Conservation (phyloP, 2,888 invertebrate species). For the Omphaloscelis lunosa region DNA sequence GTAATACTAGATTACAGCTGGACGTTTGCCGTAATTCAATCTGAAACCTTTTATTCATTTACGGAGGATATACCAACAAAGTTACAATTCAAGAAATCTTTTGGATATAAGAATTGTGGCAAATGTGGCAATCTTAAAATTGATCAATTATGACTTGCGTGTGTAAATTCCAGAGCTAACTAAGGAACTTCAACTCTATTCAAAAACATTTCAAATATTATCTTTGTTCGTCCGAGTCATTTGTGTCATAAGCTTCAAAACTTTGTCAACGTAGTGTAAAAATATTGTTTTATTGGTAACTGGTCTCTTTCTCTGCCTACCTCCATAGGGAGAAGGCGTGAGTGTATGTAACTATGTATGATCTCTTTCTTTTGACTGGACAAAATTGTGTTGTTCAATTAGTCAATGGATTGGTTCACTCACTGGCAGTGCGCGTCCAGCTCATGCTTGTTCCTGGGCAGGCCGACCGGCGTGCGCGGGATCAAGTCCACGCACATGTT, state of each 20-base stretch:
- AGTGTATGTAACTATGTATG: not conserved
- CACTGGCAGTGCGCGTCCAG: slow-evolving; percentile 85
- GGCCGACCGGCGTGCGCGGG: slow-evolving; percentile 83
- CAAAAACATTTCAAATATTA: not conserved
- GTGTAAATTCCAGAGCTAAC: not conserved
- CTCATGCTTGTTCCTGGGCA: slow-evolving; percentile 82
- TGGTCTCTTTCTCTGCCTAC: not conserved
- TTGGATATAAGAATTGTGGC: not conserved
- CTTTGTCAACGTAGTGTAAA: not conserved
- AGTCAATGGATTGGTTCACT: slow-evolving; percentile 59
- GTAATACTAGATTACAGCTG: slow-evolving; percentile 31
- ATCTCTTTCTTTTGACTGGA: not conserved
- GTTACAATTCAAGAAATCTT: not conserved
- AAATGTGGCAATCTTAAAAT: not conserved
- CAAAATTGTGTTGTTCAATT: not conserved
- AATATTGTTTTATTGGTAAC: not conserved
- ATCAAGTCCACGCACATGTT: slow-evolving; percentile 80
- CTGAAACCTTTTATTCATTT: slow-evolving; percentile 41
- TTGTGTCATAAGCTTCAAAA: not conserved
- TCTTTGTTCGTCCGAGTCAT: not conserved
- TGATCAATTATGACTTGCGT: not conserved
- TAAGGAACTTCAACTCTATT: not conserved
- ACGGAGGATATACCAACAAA: not conserved
- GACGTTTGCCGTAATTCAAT: slow-evolving; percentile 19
- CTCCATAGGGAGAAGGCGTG: not conserved